These are phyloP conservation scores for Crenuchus spilurus DNA, from an alignment of 2,797 vertebrate species.

Conservation along the genomic window DNA sequence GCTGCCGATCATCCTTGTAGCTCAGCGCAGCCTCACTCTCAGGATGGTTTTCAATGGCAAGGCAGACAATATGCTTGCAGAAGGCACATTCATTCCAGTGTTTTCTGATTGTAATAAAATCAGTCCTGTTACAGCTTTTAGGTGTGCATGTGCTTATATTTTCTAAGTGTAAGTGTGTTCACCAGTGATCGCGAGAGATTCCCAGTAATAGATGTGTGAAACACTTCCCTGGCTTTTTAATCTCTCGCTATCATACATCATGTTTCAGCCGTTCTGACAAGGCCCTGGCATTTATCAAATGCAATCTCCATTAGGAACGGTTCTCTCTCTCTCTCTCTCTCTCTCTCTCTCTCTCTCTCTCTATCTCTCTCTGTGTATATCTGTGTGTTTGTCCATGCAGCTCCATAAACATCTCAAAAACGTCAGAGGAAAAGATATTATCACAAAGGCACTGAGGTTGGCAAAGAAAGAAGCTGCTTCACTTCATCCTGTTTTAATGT, in stretches of 20 bases:
- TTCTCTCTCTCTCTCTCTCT: neutral
- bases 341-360: constrained; percentile 3
- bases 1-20: neutral
- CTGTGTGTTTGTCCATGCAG: constrained; percentile 10
- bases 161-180: neutral
- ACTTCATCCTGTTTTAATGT: constrained; percentile 24
- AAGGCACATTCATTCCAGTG: neutral
- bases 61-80: neutral
- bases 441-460: constrained; percentile 32
- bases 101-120: neutral
- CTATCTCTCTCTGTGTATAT: neutral
- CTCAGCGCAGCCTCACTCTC: neutral
- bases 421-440: constrained; percentile 19
- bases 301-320: constrained; percentile 40
- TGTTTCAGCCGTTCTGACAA: constrained; percentile 34
- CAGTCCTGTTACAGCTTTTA: neutral
- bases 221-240: constrained; percentile 27
- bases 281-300: constrained; percentile 36
- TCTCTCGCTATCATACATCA: constrained; percentile 39
- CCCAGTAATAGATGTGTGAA: constrained; percentile 10
- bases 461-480: constrained; percentile 22
- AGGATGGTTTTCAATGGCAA: neutral
- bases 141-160: neutral
- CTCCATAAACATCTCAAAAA: constrained; percentile 41
- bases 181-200: neutral